phyloP scores from a whole-genome alignment of 2,888 invertebrate genomes.

The Rhamphomyia laevipes region DNA sequence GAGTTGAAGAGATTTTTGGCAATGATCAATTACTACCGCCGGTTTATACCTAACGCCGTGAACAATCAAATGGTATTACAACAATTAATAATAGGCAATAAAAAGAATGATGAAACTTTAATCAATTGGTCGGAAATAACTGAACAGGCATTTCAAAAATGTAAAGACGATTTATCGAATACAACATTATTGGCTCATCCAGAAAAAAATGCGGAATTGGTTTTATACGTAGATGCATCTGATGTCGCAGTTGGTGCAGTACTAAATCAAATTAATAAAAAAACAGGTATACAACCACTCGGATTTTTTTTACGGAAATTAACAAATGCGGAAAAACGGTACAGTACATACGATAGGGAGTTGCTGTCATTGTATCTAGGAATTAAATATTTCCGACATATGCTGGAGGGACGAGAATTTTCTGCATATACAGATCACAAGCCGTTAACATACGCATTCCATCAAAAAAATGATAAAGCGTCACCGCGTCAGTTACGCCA shows the following conservation, averaged over 20 bases:
- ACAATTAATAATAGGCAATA: constrained; percentile 1
- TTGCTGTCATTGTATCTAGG: not conserved
- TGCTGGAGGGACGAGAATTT: not conserved
- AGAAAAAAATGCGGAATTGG: not conserved
- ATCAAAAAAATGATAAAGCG: constrained; percentile 1
- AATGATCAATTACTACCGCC: not conserved
- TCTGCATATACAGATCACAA: not conserved
- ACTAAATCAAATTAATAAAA: not conserved
- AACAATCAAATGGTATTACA: not conserved
- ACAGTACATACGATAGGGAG: not conserved
- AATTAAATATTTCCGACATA: not conserved
- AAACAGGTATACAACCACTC: not conserved
- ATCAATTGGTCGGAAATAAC: not conserved
- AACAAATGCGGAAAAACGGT: not conserved
- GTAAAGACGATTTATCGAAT: not conserved
- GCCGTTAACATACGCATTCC: constrained; percentile 1
- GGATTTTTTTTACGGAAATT: not conserved
- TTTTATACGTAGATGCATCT: constrained; percentile 2
- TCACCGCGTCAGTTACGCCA: constrained; percentile 2
- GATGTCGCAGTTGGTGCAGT: not conserved
- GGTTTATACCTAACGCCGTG: not conserved
- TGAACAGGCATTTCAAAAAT: constrained; percentile 1
- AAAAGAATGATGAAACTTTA: constrained; percentile 2
- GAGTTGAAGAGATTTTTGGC: not conserved
- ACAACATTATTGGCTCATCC: not conserved